Evolutionary conservation across 2,113 vertebrate genomes (phyloP), one percentile per base, ranked within the genome.

Genomic region (Promerops cafer): DNA sequence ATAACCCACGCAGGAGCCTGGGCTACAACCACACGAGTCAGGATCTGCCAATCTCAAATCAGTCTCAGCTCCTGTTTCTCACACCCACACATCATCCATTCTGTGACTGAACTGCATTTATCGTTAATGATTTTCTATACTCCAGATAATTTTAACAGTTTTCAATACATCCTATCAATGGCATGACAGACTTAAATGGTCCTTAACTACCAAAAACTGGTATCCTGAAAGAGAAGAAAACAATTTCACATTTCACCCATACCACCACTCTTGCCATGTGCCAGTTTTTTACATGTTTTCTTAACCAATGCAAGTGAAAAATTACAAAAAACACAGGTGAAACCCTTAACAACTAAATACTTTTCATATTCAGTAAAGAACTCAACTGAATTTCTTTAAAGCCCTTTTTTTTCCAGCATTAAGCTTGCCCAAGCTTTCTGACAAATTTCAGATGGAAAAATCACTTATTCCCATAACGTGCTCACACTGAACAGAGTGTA

Each of bases 301-400:
- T 76, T 80, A 61, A 66, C 39, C 7, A 11, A 9, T 1, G 1
- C 13, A 56, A 66, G 40, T 7, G 27, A 11, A 81, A 79, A 86
- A n/a, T 1, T 0, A 2, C 13, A 39, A 64, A n/a, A 76, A 71
- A 45, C 0, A 0, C 3, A 66, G 4, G 13, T 9, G 4, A 81
- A 90, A 71, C 9, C 19, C 8, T 0, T 16, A 53, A 24, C 15
- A 54, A 52, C 14, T 17, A n/a, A 63, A 86, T 2, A 60, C 31
- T 26, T 64, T 56, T 42, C 10, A 9, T 1, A 14, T 13, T 76
- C 3, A 1, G n/a, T 18, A n/a, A 69, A 71, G 83, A 52, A 6
- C 9, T 45, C 21, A 3, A 5, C 16, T 19, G 6, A 52, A 61
- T 53, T 71, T 52, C 27, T 61, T 72, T 21, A 37, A 57, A 26